Evolutionary conservation across 2,888 invertebrate genomes (phyloP), one percentile per base, ranked within the genome.

Genomic region (Saturnia pavonia): DNA sequence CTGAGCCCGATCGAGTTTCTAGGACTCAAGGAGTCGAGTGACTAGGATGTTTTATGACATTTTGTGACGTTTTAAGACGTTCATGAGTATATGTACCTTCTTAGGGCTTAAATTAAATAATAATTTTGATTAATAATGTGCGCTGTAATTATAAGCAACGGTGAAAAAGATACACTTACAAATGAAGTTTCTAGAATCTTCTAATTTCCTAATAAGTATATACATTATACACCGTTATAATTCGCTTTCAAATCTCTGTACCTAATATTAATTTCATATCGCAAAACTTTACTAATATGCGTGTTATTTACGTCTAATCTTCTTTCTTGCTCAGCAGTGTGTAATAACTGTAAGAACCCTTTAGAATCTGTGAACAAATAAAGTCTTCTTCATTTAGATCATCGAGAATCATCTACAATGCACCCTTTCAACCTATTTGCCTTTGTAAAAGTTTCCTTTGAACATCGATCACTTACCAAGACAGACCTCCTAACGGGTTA

Each of bases 321-420:
- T 85, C 82, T 70, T 84, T 85, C 67, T 82, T 83, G 74, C 80
- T 87, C 34, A 90, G 72, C n/a, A 91, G 74, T 16, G 90, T 88
- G 72, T 85, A 91, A 76, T 86, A 91, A 71, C 89, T 91, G 74
- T 91, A 91, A 0, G 91, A 83, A 14, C 89, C 90, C 75, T 88
- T 91, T 3, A 91, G 70, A 77, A 91, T 88, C 91, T 91, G 88
- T 43, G 82, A 89, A 74, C 71, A 75, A 72, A 78, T 69, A 73
- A 57, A 27, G 48, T 65, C 34, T 16, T 70, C 45, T 72, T 27
- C 43, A 43, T 69, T 69, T 40, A 22, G 11, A 57, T 27, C 25
- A 25, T 45, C 22, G 8, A 27, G 48, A 34, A 71, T 60, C 27
- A 19, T 11, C 2, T 40, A 25, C 16, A 45, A 60, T 63, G 27